Conservation (phyloP, 1,140 invertebrate genomes). For the Akabosia matsudoensis region DNA sequence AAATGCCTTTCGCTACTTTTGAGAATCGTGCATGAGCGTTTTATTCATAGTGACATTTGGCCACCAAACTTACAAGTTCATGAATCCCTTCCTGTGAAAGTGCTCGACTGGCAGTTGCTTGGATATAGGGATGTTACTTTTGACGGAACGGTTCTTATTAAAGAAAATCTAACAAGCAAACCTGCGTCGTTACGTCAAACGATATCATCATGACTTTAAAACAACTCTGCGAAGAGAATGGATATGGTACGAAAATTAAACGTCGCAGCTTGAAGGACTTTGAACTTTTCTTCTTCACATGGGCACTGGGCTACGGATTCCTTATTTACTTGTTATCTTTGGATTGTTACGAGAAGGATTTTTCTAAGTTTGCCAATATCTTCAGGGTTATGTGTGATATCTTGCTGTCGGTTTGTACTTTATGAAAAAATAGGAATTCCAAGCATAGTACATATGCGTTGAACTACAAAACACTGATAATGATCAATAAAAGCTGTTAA, state of each 20-base stretch:
- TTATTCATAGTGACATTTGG: slow-evolving; percentile 13
- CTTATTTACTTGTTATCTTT: neutral
- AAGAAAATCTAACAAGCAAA: neutral
- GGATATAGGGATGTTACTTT: neutral
- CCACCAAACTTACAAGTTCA: neutral
- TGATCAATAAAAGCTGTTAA: too few relatives aligned
- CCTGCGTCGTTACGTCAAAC: neutral
- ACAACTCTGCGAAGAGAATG: neutral
- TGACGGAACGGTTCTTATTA: neutral
- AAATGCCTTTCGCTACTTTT: too few relatives aligned
- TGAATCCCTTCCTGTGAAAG: neutral
- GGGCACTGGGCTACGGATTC: neutral
- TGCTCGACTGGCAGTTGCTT: slow-evolving; percentile 8
- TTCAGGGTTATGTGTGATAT: neutral
- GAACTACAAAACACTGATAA: too few relatives aligned
- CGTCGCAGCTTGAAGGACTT: neutral
- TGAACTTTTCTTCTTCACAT: slow-evolving; percentile 14
- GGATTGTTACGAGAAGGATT: neutral
- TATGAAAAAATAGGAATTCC: too few relatives aligned
- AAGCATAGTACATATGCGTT: too few relatives aligned
- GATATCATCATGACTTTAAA: slow-evolving; percentile 5
- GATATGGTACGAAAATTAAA: neutral
- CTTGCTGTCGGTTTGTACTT: too few relatives aligned
- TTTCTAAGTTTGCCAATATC: neutral
- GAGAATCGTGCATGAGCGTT: too few relatives aligned